Conservation (phyloP, 2,888 invertebrate genomes). For the Drosophila gaucha region DNA sequence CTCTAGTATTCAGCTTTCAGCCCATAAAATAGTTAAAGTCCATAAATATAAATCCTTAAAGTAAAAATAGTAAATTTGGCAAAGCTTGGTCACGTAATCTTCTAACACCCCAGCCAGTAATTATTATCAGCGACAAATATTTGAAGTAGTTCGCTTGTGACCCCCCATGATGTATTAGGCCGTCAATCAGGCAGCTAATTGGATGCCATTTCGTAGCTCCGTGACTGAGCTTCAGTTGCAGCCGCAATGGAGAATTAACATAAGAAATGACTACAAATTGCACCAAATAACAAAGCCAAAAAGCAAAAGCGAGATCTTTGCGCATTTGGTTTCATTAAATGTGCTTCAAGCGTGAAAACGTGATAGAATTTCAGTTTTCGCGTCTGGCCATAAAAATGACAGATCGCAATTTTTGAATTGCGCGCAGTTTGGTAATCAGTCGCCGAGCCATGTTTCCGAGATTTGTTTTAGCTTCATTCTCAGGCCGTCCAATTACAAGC, state of each 20-base stretch:
- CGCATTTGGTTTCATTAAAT: conserved; percentile 67
- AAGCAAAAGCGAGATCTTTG: conserved; percentile 37
- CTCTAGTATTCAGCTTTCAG: no score
- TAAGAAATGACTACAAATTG: conserved; percentile 70
- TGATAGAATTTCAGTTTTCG: conserved; percentile 64
- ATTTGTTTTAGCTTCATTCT: conserved; percentile 26
- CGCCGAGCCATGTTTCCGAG: conserved; percentile 33
- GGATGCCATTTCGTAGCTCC: conserved; percentile 39
- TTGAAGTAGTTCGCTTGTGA: background rate
- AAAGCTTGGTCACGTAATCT: conserved; percentile 20
- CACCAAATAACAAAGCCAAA: conserved; percentile 74
- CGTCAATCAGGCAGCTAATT: conserved; percentile 64
- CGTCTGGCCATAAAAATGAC: conserved; percentile 55
- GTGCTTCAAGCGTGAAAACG: conserved; percentile 74
- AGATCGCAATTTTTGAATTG: conserved; percentile 59
- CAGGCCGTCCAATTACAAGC: conserved; percentile 62
- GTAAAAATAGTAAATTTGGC: background rate
- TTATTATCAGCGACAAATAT: conserved; percentile 15
- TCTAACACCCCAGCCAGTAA: conserved; percentile 29
- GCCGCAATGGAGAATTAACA: conserved; percentile 48
- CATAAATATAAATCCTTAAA: no score
- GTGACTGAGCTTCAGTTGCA: conserved; percentile 2
- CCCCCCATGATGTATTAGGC: conserved; percentile 46
- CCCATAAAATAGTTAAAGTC: no score
- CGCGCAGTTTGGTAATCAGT: conserved; percentile 60